Base-by-base conservation (phyloP, 2,797 vertebrate genomes). In the Enteromius anoplus region DNA sequence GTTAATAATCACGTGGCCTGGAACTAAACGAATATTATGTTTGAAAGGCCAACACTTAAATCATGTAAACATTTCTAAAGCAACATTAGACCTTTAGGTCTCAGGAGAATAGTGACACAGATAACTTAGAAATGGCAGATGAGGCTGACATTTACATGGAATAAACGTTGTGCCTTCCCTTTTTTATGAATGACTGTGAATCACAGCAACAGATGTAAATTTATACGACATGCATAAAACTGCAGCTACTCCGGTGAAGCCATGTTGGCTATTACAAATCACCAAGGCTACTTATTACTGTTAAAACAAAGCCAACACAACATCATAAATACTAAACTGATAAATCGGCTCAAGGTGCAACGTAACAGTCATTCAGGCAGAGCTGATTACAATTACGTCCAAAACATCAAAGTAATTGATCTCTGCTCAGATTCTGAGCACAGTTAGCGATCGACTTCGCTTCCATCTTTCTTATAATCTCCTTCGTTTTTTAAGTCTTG, bases 401-500 rank as follows among this genome's bases (percentile, higher is more conserved):
- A 70, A 26, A 47, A 32, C n/a, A 62, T 76, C 66, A 49, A 19
- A 51, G 45, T 10, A 53, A 73, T 7, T 62, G 23, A 77, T 71
- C 19, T 64, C 51, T n/a, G 29, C n/a, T 40, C 26, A 34, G 6
- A 60, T 60, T 55, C 58, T 5, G 23, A 37, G n/a, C 47, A 21
- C 6, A 26, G n/a, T 94, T 95, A 99, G 87, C 96, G 96, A 90
- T 99, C 97, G 93, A 98, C 91, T 91, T 94, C 96, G 86, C 91
- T 91, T 90, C 75, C 49, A 40, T 81, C 84, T 78, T 86, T 72
- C 88, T 92, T 83, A 14, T 85, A 89, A 60, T 97, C 96, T 49
- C 96, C 96, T 86, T 99, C 97, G 87, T 96, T 96, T 91, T 99
- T 98, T 82, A 99, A 96, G 91, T 99, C 97, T 91, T 98, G 97